Evolutionary conservation across 2,797 vertebrate species (phyloP), one percentile per base, ranked within the genome.

Genomic region (Macrochelys suwanniensis): DNA sequence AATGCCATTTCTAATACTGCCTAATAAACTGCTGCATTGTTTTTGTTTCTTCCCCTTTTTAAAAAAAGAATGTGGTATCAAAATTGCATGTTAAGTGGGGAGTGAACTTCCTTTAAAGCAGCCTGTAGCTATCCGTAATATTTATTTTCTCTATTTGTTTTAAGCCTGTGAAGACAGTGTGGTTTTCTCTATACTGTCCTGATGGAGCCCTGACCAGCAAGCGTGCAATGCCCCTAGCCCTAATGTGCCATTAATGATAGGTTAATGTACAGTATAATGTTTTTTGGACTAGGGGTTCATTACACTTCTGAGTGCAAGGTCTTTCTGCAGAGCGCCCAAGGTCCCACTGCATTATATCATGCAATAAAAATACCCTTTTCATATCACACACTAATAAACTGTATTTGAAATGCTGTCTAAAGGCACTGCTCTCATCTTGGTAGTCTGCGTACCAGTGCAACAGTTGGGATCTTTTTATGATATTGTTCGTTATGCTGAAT

Each of bases 301-400:
- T 98, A 98, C 98, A 97, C 98, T 98, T 98, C 97, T 97, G 98
- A 98, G 98, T 98, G 97, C 97, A 96, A 98, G 98, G 98, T 98
- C 98, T 98, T 98, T 98, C 96, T 97, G 97, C 98, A 97, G 97
- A 98, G 97, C 81, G 97, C 98, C 98, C 98, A 98, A 97, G 97
- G 98, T 98, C 98, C 98, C 98, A 97, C 95, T 98, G 98, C 98
- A 98, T 98, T 98, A 98, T 98, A 98, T 98, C 98, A 98, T 97
- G 98, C 98, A 98, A 98, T 98, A 98, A 98, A 98, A 98, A 97
- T 94, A 97, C 98, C 98, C 98, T 98, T 98, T 98, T 98, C 96
- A 97, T 98, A 98, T 98, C 98, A 98, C 98, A 98, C 95, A n/a
- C 98, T 98, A 98, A 98, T 98, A 98, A 98, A 98, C 98, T 98